Percentiles rank a stretch among this genome's conserved stretches.
Conservation (phyloP, 2,888 invertebrate species). For the Trichopria drosophilae region DNA sequence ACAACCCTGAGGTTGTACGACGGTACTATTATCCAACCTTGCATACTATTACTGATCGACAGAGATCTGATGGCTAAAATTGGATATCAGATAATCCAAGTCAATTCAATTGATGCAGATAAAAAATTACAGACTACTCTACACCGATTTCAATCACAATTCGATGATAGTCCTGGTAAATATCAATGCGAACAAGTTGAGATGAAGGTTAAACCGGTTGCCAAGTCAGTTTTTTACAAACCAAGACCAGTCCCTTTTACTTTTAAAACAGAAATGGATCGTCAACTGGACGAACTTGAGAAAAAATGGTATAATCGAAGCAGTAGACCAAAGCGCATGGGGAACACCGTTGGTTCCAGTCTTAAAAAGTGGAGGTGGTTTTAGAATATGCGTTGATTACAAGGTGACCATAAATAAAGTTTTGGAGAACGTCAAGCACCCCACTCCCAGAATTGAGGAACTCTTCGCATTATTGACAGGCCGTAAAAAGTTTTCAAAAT, state of each 20-base stretch:
- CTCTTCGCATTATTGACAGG: constrained; percentile 39
- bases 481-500: too few species aligned
- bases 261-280: constrained; percentile 21
- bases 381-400: constrained; percentile 37
- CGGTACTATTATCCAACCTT: too few species aligned
- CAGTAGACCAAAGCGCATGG: constrained; percentile 20
- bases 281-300: constrained; percentile 23
- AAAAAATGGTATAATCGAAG: constrained; percentile 17
- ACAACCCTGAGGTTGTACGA: too few species aligned
- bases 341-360: too few species aligned
- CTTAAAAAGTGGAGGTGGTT: constrained; percentile 26
- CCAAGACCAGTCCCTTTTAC: constrained; percentile 31
- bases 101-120: too few species aligned
- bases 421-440: constrained; percentile 39
- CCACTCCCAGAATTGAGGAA: constrained; percentile 42
- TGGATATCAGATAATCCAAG: too few species aligned
- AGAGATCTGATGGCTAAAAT: too few species aligned
- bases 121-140: too few species aligned
- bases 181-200: constrained; percentile 29
- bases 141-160: too few species aligned
- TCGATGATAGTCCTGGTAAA: constrained; percentile 26
- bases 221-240: constrained; percentile 28
- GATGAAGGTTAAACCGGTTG: constrained; percentile 16
- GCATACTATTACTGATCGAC: too few species aligned
- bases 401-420: constrained; percentile 41